Base-by-base conservation (phyloP, 64 coral and sea anemone species). In the Pocillopora verrucosa region DNA sequence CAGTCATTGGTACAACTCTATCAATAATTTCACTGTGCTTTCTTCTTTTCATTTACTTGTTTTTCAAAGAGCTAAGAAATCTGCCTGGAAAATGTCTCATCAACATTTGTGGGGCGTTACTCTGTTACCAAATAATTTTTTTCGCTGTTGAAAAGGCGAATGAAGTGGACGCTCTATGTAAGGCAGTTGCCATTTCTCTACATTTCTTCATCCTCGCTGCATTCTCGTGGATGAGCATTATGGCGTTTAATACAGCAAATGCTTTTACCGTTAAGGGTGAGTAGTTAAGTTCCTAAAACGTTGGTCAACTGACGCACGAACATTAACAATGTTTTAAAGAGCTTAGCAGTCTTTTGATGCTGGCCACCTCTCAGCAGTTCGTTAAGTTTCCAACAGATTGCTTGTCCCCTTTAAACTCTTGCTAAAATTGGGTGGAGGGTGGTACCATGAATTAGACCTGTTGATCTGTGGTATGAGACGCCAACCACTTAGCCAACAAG, bases 81-180 rank as follows among this genome's bases (percentile, higher is more conserved):
- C 22, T 85, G 13, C 82, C 82, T 14, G 82, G 82, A 65, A 85
- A 85, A 58, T 85, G 82, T 58, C 64, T 85, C 22, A 45, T 85
- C 64, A 85, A 38, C n/a, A 63, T 85, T 22, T 85, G 38, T 16
- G 56, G 38, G 11, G 37, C 82, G 64, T 72, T 85, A 38, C 22
- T 85, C 37, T 72, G 63, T 22, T 85, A 72, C 72, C 64, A 85
- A 85, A 45, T 41, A n/a, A 56, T 85, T 16, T 85, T 85, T 13
- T 20, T 68, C 14, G 14, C 12, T 30, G 0, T 38, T 26, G 65
- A 3, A 58, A 72, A 24, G 64, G 56, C 82, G 63, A 85, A 70
- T 26, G 65, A 85, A 70, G 82, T 85, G 1, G 82, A 30, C 0
- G 82, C 3, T 58, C 4, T 85, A 1, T 85, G 82, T 7, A 85